Evolutionary conservation across 2,888 invertebrate species (phyloP).

Genomic region (Autographa gamma): DNA sequence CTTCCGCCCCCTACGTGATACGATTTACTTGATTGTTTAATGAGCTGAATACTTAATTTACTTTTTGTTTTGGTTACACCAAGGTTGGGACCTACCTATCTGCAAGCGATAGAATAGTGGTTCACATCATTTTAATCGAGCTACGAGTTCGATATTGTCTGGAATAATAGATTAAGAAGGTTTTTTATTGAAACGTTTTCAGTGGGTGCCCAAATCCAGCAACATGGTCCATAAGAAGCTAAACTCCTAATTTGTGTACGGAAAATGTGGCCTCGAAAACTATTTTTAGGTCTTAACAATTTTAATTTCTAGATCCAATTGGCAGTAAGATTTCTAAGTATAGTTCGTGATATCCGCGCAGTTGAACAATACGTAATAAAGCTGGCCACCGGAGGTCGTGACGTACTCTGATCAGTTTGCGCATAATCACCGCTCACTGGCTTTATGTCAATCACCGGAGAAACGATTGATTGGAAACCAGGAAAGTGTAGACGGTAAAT

Average conservation of each 20-base stretch:
- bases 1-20: slow-evolving; percentile 77
- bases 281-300: background rate
- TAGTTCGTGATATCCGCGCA: slow-evolving; percentile 52
- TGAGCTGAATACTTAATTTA: slow-evolving; percentile 39
- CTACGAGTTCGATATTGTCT: background rate
- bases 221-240: background rate
- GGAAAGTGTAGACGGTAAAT: background rate
- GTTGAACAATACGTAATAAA: slow-evolving; percentile 42
- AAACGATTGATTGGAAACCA: background rate
- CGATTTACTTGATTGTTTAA: slow-evolving; percentile 67
- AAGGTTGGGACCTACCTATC: slow-evolving; percentile 5
- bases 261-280: background rate
- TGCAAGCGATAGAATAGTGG: background rate
- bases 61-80: slow-evolving; percentile 29
- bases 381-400: slow-evolving; percentile 21
- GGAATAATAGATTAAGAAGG: too few relatives aligned
- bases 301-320: background rate
- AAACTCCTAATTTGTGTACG: background rate
- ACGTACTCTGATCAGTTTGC: slow-evolving; percentile 27
- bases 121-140: background rate
- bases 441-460: slow-evolving; percentile 1
- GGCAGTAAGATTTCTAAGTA: slow-evolving; percentile 6
- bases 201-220: background rate
- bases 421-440: slow-evolving; percentile 16
- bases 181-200: background rate